phyloP scores from a whole-genome alignment of 2,888 invertebrate genomes.

The Linnaemya tessellans region DNA sequence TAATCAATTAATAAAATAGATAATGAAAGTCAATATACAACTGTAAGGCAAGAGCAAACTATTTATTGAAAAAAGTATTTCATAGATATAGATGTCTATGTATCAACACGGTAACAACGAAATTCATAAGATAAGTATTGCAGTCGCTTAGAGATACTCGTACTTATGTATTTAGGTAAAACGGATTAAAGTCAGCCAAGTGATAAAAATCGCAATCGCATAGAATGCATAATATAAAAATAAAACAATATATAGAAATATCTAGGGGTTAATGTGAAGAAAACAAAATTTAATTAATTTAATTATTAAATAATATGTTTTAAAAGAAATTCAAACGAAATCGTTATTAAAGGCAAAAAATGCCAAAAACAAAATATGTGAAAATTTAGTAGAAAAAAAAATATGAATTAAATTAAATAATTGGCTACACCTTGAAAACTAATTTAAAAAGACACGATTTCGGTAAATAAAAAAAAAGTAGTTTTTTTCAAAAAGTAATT shows the following conservation, averaged over 20 bases:
- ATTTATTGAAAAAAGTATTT: constrained; percentile 25
- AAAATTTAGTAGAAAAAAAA: constrained; percentile 28
- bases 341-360: constrained; percentile 6
- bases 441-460: constrained; percentile 39
- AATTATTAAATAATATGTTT: constrained; percentile 16
- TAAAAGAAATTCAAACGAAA: constrained; percentile 2
- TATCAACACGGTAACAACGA: constrained; percentile 43
- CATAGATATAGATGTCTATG: constrained; percentile 32
- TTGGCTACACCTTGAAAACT: constrained; percentile 52
- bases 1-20: constrained; percentile 55
- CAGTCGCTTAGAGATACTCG: constrained; percentile 73
- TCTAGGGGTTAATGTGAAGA: background rate
- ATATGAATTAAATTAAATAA: constrained; percentile 13
- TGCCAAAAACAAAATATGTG: constrained; percentile 36
- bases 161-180: constrained; percentile 68
- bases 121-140: constrained; percentile 72
- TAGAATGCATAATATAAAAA: background rate
- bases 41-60: constrained; percentile 14
- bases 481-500: constrained; percentile 74
- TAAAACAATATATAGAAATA: constrained; percentile 5
- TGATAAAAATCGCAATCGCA: constrained; percentile 25
- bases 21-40: constrained; percentile 38
- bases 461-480: constrained; percentile 36
- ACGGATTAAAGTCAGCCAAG: constrained; percentile 56
- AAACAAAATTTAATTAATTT: background rate